phyloP scores from a whole-genome alignment of 2,888 invertebrate species.

The Poecilus cupreus region DNA sequence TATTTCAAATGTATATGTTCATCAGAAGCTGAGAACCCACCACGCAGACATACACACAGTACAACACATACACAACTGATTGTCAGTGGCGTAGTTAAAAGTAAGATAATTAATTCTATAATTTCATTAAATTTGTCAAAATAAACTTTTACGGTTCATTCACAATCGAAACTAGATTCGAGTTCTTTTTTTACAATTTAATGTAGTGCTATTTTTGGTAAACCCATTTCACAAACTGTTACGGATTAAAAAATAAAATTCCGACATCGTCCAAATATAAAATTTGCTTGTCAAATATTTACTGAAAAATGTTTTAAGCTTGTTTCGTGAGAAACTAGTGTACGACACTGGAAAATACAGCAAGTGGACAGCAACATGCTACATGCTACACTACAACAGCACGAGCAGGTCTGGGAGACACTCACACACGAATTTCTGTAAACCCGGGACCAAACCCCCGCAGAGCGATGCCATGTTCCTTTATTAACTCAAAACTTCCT shows the following conservation, averaged over 20 bases:
- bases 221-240: too few relatives aligned
- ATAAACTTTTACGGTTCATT: too few relatives aligned
- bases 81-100: background rate
- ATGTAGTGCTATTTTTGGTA: too few relatives aligned
- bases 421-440: conserved; percentile 20
- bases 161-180: too few relatives aligned
- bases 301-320: too few relatives aligned
- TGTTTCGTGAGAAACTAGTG: background rate
- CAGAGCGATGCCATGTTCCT: conserved; percentile 26
- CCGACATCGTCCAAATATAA: too few relatives aligned
- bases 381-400: background rate
- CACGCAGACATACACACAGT: background rate
- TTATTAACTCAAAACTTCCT: conserved; percentile 50
- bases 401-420: background rate
- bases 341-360: background rate
- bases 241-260: too few relatives aligned
- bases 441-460: conserved; percentile 22
- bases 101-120: too few relatives aligned
- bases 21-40: conserved; percentile 1
- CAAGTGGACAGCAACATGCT: too few relatives aligned
- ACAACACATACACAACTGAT: background rate
- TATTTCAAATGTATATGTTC: conserved; percentile 9
- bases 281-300: too few relatives aligned
- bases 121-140: too few relatives aligned
- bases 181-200: too few relatives aligned